Evolutionary conservation across 2,888 invertebrate genomes (phyloP), one percentile per base, ranked within the genome.

Genomic region (Hemistola chrysoprasaria): DNA sequence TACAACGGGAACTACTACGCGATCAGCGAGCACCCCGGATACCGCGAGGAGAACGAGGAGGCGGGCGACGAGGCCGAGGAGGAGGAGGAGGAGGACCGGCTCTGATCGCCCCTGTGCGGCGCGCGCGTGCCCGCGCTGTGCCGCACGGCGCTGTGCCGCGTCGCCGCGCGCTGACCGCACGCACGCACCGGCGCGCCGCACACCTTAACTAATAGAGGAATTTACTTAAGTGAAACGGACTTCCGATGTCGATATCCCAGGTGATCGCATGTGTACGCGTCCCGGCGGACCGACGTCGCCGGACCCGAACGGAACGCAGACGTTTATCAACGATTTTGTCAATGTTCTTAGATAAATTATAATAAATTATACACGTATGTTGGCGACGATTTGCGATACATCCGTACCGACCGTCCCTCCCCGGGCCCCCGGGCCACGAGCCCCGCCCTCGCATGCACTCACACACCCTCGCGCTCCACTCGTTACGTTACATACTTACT

Each of bases 1-100:
- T 97, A 97, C 90, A 97, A 97, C 86, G 97, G 97, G 51, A 97
- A 97, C 89, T 97, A 97, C 86, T 97, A 97, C 88, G 96, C 96
- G 61, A 97, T 97, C 78, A 96, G 96, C 71, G 97, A 97, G 83
- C 97, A 97, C 84, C 97, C 97, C 41, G 97, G 96, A 43, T 97
- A 97, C 89, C 95, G 95, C 85, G 95, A 95, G 81, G 96, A 95
- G 86, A 93, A 95, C 77, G 95, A 95, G 81, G 95, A 95, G 73
- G 94, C 94, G 65, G 93, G 92, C 45, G 95, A 95, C 78, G 95
- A 95, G 82, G 94, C 92, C 55, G 95, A 95, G 71, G 95, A 95
- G 73, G 95, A 95, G 65, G 95, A 95, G 73, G 94, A 93, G 71
- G 94, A 93, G 71, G 93, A 93, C 71, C 75, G 91, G 68, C 90